Conservation (phyloP, 2,797 vertebrate species). For the Anableps anableps region DNA sequence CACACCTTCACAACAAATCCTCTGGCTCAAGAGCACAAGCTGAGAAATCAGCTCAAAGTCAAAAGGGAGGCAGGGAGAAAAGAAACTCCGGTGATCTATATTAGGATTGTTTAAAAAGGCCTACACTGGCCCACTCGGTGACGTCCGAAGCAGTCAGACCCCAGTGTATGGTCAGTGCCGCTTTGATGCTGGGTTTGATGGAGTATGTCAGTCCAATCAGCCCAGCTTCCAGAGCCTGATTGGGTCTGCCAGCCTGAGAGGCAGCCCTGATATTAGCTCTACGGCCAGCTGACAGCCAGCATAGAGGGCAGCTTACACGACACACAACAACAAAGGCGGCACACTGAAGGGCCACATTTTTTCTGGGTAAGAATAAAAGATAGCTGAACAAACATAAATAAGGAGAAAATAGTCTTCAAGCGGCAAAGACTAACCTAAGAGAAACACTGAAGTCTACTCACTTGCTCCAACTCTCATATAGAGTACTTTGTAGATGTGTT, state of each 20-base stretch:
- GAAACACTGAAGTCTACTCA: constrained; percentile 18
- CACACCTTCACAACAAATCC: neutral
- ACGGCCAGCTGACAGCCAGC: constrained; percentile 80
- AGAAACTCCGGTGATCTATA: constrained; percentile 66
- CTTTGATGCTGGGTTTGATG: constrained; percentile 82
- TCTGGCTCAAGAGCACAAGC: constrained; percentile 28
- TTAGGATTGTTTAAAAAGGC: constrained; percentile 76
- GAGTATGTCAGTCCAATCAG: constrained; percentile 89
- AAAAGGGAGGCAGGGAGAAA: constrained; percentile 31
- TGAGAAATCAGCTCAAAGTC: constrained; percentile 27
- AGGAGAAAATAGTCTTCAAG: constrained; percentile 50
- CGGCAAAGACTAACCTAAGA: constrained; percentile 31
- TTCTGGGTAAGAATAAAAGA: constrained; percentile 63
- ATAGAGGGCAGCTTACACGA: constrained; percentile 71
- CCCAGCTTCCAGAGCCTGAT: constrained; percentile 82
- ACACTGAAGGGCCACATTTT: constrained; percentile 64
- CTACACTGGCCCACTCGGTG: constrained; percentile 52
- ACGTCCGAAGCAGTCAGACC: constrained; percentile 78
- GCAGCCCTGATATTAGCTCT: constrained; percentile 83
- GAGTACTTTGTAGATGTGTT: too few species aligned
- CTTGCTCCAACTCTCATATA: constrained; percentile 1
- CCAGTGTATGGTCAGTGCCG: constrained; percentile 71
- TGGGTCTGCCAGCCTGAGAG: constrained; percentile 83
- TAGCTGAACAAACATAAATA: constrained; percentile 56
- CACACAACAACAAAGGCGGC: constrained; percentile 67